Base-by-base conservation (phyloP, 2,888 invertebrate species). In the Cataglyphis albicans region DNA sequence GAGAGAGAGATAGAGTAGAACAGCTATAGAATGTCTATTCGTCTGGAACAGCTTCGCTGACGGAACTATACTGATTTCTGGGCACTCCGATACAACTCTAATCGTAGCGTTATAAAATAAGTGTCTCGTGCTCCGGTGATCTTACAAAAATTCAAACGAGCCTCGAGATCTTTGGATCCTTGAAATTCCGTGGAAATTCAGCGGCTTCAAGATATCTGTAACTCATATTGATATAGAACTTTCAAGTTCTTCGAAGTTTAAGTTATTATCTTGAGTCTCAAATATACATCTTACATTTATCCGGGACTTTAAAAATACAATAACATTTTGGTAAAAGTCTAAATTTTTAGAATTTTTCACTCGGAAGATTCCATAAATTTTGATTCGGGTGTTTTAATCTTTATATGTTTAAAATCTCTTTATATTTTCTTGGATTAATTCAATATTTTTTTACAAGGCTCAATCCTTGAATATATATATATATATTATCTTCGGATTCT, bases 61-160 rank as follows among this genome's bases (percentile, higher is more conserved):
- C 3, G 44, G 44, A 78, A 78, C 68, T 81, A 75, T 83, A 82
- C 88, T 32, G 21, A 83, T 89, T 89, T 82, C 52, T 80, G 75
- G 80, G 41, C 73, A 82, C 89, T 81, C 82, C 68, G 82, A 87
- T 84, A 85, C 80, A 84, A 80, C 32, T 89, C 44, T 89, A 87
- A 89, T 87, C 82, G 85, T 88, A 89, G 86, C 89, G 80, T 89
- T 72, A 89, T 84, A 87, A 88, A 88, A 81, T 85, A 83, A 88
- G 81, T 84, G 87, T 81, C 78, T 84, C 59, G 82, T 81, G 65
- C 87, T 83, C 82, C 80, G 82, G 80, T 73, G 75, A 87, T 75
- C 84, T 85, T 85, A 81, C 55, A 85, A 84, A 83, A 82, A 63
- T 73, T 64, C 72, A 85, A 83, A 86, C 80, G 65, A 70, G 59